These are phyloP conservation scores for Eubasilissa regina DNA, from an alignment of 1,140 invertebrate species.

Conservation along the genomic window DNA sequence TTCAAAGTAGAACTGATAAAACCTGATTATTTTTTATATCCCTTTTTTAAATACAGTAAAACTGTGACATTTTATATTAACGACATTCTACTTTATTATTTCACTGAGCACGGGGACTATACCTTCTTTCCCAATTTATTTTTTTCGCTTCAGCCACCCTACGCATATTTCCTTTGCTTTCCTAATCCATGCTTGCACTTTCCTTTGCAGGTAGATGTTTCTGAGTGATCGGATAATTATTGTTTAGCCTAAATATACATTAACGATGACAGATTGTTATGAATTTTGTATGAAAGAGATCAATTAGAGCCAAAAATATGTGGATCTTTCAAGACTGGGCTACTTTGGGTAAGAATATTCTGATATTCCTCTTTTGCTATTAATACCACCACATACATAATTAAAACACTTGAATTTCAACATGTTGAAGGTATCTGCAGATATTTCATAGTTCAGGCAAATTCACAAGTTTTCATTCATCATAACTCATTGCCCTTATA, in stretches of 20 bases:
- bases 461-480: too few relatives aligned
- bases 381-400: not conserved
- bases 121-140: not conserved
- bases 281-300: slow-evolving; percentile 23
- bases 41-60: too few relatives aligned
- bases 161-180: slow-evolving; percentile 13
- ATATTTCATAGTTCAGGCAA: too few relatives aligned
- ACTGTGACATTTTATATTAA: too few relatives aligned
- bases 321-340: not conserved
- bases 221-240: slow-evolving; percentile 10
- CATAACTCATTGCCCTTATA: too few relatives aligned
- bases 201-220: slow-evolving; percentile 38
- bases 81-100: too few relatives aligned
- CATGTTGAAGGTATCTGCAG: not conserved
- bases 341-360: slow-evolving; percentile 29
- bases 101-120: not conserved
- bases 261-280: slow-evolving; percentile 28
- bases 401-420: not conserved
- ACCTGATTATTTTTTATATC: too few relatives aligned
- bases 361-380: not conserved
- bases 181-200: slow-evolving; percentile 33
- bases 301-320: slow-evolving; percentile 18
- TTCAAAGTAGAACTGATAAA: too few relatives aligned
- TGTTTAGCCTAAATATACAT: slow-evolving; percentile 31
- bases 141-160: not conserved